Base-by-base conservation (phyloP, 2,888 invertebrate species). In the Dysmachus trigonus region DNA sequence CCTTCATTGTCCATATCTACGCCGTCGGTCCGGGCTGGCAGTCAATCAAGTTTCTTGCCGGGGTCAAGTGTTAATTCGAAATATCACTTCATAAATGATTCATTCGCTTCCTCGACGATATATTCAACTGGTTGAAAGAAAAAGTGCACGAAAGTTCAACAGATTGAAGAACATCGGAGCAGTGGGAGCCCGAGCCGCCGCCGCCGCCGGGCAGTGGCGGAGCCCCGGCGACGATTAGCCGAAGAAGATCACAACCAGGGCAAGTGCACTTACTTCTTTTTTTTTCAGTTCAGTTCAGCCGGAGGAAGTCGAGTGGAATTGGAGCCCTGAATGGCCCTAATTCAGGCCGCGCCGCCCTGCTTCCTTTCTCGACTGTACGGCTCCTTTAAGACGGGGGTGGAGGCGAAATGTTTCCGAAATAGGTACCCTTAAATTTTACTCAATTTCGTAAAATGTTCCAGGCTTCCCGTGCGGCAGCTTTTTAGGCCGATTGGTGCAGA, bases 21-120 rank as follows among this genome's bases (percentile, higher is more conserved):
- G 33, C 8, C 27, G 33, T 10, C 27, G 31, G 72, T n/a, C n/a
- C 13, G 33, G 18, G n/a, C 47, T 15, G 35, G 18, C 73, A 73
- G 73, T 73, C 73, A 73, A 73, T 73, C 73, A 87, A 85, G 53
- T 85, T 85, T 85, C 71, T 18, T n/a, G 84, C 47, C 7, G 83
- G 51, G 86, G 87, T 87, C 86, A 83, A 82, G 85, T 85, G 86
- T 86, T 41, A 87, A 86, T 86, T 86, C 72, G 74, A 27, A 71
- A 86, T 86, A 74, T 85, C 33, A 33, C 85, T 62, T 72, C 72
- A 85, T 79, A 76, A 81, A 79, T 86, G 81, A 86, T 81, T 86
- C 73, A 86, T 86, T 82, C 72, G 51, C 31, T 86, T 86, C 79
- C 73, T 73, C 27, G 33, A 51, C 35, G 79, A 86, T 73, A 86